These are phyloP conservation scores for Phymatocera aterrima DNA, from an alignment of 2,888 invertebrate genomes.

Conservation along the genomic window DNA sequence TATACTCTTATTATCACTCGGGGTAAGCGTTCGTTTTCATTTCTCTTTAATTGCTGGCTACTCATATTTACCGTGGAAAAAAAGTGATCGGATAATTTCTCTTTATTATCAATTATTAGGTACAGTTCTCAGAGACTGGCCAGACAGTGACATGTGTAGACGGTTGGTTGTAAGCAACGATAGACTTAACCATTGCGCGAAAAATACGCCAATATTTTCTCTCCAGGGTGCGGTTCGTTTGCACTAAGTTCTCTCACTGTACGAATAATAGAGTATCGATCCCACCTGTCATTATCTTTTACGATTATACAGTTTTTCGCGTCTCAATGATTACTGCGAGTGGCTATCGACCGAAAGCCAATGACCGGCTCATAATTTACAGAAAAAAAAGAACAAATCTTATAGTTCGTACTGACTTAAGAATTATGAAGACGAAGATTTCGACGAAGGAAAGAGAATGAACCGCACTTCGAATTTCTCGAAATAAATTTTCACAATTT, in stretches of 20 bases:
- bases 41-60: neutral
- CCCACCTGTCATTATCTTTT: neutral
- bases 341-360: no score
- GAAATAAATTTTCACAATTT: no score
- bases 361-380: no score
- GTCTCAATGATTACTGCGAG: no score
- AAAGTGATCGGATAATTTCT: neutral
- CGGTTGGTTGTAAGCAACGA: neutral
- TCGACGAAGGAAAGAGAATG: no score
- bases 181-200: slow-evolving; percentile 11
- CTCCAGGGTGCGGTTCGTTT: slow-evolving; percentile 12
- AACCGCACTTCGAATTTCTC: no score
- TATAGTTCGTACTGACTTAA: no score
- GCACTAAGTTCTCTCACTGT: neutral
- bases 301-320: neutral
- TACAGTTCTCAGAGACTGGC: neutral
- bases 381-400: no score
- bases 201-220: slow-evolving; percentile 9
- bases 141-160: no score
- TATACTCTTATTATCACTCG: no score
- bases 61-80: neutral
- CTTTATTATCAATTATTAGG: neutral
- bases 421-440: no score
- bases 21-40: neutral
- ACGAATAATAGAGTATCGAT: slow-evolving; percentile 3